Evolutionary conservation across 2,888 invertebrate genomes (phyloP).

Genomic region (Drosophila borborema): DNA sequence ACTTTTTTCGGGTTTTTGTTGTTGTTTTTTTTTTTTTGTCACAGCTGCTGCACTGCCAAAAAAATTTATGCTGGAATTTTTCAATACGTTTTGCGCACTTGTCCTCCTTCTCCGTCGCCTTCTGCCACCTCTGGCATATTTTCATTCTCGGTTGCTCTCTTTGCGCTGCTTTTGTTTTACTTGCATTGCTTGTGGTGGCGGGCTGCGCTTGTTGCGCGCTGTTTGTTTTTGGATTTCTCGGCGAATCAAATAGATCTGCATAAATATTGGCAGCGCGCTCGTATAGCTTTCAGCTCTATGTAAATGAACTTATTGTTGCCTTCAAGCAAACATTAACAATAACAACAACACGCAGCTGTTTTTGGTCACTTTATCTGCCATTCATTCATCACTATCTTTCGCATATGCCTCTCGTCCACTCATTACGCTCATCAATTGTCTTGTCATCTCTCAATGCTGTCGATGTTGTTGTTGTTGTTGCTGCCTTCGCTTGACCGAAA

Average conservation of each 20-base stretch:
- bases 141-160: constrained; percentile 22
- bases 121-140: not conserved
- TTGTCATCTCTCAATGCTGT: constrained; percentile 62
- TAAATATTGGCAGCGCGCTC: not conserved
- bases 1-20: constrained; percentile 31
- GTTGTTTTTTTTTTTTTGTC: constrained; percentile 23
- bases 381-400: constrained; percentile 47
- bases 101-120: not conserved
- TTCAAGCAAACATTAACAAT: constrained; percentile 37
- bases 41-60: constrained; percentile 64
- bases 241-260: constrained; percentile 6
- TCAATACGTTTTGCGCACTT: constrained; percentile 36
- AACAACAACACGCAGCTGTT: constrained; percentile 52
- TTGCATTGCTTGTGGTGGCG: constrained; percentile 2
- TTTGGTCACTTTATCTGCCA: constrained; percentile 55
- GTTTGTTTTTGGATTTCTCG: constrained; percentile 11
- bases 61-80: constrained; percentile 50
- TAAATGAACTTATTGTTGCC: constrained; percentile 68
- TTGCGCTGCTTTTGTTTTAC: constrained; percentile 18
- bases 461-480: constrained; percentile 29
- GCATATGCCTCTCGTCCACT: constrained; percentile 24
- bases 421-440: constrained; percentile 71
- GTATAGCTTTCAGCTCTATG: constrained; percentile 15
- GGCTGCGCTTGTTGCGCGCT: constrained; percentile 14
- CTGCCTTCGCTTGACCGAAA: constrained; percentile 48